Evolutionary conservation across 2,113 vertebrate genomes (phyloP).

Genomic region (Vireo altiloquus): DNA sequence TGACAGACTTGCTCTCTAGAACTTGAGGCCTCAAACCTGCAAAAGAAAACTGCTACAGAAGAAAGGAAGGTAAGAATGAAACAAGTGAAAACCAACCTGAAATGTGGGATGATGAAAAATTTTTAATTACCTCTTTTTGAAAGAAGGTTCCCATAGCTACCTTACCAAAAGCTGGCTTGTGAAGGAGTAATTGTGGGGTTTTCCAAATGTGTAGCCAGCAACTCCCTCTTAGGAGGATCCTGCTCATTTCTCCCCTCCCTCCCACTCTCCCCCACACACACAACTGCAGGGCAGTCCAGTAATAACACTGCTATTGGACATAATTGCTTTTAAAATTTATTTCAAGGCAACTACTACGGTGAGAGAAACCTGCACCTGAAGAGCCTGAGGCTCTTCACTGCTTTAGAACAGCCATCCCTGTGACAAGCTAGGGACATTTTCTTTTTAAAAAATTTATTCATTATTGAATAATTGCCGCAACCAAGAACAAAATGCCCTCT

Average conservation of each 20-base stretch:
- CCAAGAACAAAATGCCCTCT: neutral
- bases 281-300: neutral
- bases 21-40: neutral
- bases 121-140: neutral
- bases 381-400: neutral
- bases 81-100: neutral
- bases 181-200: accelerated
- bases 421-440: neutral
- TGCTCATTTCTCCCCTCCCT: neutral
- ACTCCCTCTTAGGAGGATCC: neutral
- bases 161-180: neutral
- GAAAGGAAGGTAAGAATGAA: neutral
- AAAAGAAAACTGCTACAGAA: neutral
- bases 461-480: neutral
- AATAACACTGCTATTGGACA: accelerated
- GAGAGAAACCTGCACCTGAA: neutral
- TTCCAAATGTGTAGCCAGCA: neutral
- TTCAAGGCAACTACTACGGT: neutral
- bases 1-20: neutral
- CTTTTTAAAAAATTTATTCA: neutral
- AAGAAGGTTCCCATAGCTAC: neutral
- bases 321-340: neutral
- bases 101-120: neutral
- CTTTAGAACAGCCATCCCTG: neutral
- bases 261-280: neutral